phyloP scores from a whole-genome alignment of 2,113 vertebrate genomes.

The Puntigrus tetrazona region DNA sequence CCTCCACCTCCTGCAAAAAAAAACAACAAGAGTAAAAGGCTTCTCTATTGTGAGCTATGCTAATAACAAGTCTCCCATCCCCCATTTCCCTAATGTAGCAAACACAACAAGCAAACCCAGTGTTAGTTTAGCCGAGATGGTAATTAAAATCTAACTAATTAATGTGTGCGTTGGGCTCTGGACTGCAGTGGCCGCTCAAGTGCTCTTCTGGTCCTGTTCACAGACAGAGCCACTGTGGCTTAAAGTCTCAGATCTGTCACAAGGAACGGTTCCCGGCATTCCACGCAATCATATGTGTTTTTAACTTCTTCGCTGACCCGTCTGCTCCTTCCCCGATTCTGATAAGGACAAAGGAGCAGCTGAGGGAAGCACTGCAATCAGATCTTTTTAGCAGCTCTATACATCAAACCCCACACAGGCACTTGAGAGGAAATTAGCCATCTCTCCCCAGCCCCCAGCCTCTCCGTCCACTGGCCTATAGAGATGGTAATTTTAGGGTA shows the following conservation, averaged over 20 bases:
- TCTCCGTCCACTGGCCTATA: constrained; percentile 65
- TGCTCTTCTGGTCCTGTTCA: constrained; percentile 56
- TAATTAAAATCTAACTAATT: constrained; percentile 70
- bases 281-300: constrained; percentile 1
- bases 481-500: constrained; percentile 75
- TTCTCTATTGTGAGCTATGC: constrained; percentile 55
- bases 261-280: constrained; percentile 35
- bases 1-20: constrained; percentile 34
- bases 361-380: constrained; percentile 65
- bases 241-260: constrained; percentile 33
- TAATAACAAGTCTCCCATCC: constrained; percentile 52
- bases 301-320: neutral
- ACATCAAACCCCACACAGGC: constrained; percentile 53
- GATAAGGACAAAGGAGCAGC: constrained; percentile 59
- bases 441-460: constrained; percentile 1
- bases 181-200: constrained; percentile 50
- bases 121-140: constrained; percentile 67
- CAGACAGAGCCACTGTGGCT: constrained; percentile 39
- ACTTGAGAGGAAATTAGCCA: constrained; percentile 66
- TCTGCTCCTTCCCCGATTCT: constrained; percentile 37
- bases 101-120: constrained; percentile 46
- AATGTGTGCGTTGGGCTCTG: constrained; percentile 61
- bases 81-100: constrained; percentile 50
- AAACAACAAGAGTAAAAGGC: constrained; percentile 30
- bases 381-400: constrained; percentile 47